Percentiles rank a stretch among this genome's conserved stretches.
phyloP scores from a whole-genome alignment of 2,888 invertebrate species.

The Lathronympha strigana region DNA sequence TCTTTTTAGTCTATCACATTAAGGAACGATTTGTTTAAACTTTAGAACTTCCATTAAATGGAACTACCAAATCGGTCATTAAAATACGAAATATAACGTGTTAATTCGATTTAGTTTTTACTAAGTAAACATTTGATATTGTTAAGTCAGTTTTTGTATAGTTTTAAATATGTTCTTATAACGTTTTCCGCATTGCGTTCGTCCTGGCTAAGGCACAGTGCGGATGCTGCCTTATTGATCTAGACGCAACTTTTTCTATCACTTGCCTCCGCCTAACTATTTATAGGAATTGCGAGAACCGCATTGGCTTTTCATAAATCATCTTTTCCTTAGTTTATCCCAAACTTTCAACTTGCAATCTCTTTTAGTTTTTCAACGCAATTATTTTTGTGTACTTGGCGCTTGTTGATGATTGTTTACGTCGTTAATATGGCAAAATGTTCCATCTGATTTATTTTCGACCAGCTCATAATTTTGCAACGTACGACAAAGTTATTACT shows the following conservation, averaged over 20 bases:
- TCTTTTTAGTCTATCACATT: too few species aligned
- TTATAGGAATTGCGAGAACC: constrained; percentile 1
- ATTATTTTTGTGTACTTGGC: background rate
- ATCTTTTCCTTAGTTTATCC: background rate
- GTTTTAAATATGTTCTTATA: background rate
- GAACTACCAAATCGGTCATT: background rate
- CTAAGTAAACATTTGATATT: too few species aligned
- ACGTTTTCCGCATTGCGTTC: constrained; percentile 58
- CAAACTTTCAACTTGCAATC: background rate
- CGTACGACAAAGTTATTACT: background rate
- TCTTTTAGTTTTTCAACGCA: background rate
- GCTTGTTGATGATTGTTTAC: too few species aligned
- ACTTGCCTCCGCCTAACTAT: constrained; percentile 11
- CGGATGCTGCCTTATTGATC: constrained; percentile 34
- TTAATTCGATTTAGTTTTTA: too few species aligned
- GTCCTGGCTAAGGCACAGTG: constrained; percentile 15
- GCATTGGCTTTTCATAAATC: background rate
- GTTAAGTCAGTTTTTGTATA: too few species aligned
- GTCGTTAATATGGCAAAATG: too few species aligned
- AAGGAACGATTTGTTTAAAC: too few species aligned
- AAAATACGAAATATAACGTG: too few species aligned
- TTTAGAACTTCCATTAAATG: too few species aligned
- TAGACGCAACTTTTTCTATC: constrained; percentile 19
- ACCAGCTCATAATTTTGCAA: background rate
- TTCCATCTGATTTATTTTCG: too few species aligned